Evolutionary conservation across 2,888 invertebrate species (phyloP).

Genomic region (Lysandra bellargus): DNA sequence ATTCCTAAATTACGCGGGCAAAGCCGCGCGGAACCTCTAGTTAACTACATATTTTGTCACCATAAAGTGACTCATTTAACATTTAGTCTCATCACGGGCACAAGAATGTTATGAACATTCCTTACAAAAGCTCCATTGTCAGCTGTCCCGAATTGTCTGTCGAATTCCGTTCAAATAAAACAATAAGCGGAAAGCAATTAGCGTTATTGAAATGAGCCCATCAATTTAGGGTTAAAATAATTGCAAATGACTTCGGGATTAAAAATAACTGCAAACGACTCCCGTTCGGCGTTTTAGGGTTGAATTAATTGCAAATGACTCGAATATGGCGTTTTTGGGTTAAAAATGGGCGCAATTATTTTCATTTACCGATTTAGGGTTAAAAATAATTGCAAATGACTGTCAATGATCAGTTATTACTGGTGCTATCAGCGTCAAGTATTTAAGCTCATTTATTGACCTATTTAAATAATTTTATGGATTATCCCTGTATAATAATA

Average conservation of each 20-base stretch:
- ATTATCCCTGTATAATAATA: background rate
- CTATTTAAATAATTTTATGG: background rate
- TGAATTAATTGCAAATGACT: constrained; percentile 1
- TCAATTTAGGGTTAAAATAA: constrained; percentile 17
- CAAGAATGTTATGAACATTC: constrained; percentile 2
- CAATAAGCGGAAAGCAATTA: constrained; percentile 11
- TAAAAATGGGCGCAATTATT: background rate
- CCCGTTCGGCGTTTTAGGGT: background rate
- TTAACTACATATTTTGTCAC: background rate
- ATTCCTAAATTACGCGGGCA: too few relatives aligned
- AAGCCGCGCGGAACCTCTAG: too few relatives aligned
- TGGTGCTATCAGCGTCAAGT: background rate
- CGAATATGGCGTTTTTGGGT: background rate
- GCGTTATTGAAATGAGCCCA: constrained; percentile 19
- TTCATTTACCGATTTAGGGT: background rate
- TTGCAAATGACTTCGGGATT: background rate
- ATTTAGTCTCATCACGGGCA: background rate
- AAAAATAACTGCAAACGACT: constrained; percentile 18
- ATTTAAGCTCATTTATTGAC: background rate
- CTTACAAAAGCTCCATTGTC: background rate
- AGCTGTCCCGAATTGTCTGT: background rate
- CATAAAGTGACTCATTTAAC: background rate
- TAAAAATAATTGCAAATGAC: background rate
- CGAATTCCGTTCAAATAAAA: background rate
- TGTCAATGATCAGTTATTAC: constrained; percentile 4